Evolutionary conservation across 2,113 vertebrate genomes (phyloP), one percentile per base, ranked within the genome.

Genomic region (Lagopus muta): DNA sequence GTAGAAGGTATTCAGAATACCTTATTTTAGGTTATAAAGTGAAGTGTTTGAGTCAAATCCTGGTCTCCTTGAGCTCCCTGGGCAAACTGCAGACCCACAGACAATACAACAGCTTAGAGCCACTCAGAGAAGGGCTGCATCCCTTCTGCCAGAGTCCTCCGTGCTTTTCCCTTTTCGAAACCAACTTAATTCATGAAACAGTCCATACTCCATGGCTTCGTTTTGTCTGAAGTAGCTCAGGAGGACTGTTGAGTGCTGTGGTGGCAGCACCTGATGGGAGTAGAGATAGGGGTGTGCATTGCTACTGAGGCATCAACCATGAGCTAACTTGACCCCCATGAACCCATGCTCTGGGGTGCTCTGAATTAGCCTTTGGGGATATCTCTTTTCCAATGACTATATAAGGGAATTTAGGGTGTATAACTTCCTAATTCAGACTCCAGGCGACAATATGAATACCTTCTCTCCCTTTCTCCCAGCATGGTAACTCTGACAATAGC

Each of bases 231-330:
- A 73, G 61, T 57, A 50, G 34, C 13, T 17, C 16, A 27, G 54
- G 24, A 4, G 8, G 8, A 28, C 28, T 1, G 2, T 21, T 13
- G 30, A 60, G 28, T 0, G 1, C 30, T 1, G 10, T 34, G 47
- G 17, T 50, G 54, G 19, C 43, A 66, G 32, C 38, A 50, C 6
- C n/a, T 65, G 1, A 55, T 87, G 54, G 24, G n/a, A 40, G 38
- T 0, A 11, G 43, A 79, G 17, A 36, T 47, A 69, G 22, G 17
- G 17, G 4, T 0, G 0, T 1, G 0, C 3, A 1, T 30, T 50
- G 27, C 36, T 67, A 48, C 52, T 28, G n/a, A 2, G 1, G 28
- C 73, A 64, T 27, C 42, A 16, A 11, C 12, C 32, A 25, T 50
- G 27, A 13, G 25, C 40, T 78, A 75, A 40, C 18, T 18, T 5